Evolutionary conservation across 1,140 invertebrate species (phyloP).

Genomic region (Yoshiicerus persimilis): DNA sequence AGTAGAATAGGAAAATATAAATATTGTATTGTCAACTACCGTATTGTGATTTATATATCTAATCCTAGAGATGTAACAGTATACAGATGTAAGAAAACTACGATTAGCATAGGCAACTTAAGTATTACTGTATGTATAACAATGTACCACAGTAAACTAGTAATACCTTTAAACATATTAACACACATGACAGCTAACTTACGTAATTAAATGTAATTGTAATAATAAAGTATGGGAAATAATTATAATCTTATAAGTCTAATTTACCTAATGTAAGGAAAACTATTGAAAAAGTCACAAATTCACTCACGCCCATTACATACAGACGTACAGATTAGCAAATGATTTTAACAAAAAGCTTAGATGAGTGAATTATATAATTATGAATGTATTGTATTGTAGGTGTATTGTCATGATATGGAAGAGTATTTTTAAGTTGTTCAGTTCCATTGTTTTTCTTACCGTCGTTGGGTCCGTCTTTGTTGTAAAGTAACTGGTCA

Average conservation of each 20-base stretch:
- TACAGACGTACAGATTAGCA: not conserved
- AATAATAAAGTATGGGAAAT: too few species aligned
- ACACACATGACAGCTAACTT: not conserved
- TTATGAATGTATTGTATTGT: not conserved
- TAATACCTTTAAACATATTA: not conserved
- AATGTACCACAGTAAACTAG: not conserved
- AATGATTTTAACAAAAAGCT: not conserved
- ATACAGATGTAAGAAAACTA: not conserved
- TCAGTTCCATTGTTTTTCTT: too few species aligned
- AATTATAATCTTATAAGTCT: not conserved
- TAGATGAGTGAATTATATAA: not conserved
- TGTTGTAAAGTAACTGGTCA: not conserved
- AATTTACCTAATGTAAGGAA: not conserved
- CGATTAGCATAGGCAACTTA: not conserved
- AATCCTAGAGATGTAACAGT: not conserved
- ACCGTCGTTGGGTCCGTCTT: not conserved
- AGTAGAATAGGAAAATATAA: not conserved
- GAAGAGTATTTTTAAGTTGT: not conserved
- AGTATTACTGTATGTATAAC: not conserved
- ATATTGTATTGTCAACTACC: not conserved
- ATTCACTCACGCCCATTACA: not conserved
- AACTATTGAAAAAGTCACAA: not conserved
- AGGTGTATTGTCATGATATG: not conserved
- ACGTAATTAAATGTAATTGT: not conserved
- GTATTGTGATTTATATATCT: conserved; percentile 21